phyloP scores from a whole-genome alignment of 2,797 vertebrate genomes.

The Gallinago nigripennis region DNA sequence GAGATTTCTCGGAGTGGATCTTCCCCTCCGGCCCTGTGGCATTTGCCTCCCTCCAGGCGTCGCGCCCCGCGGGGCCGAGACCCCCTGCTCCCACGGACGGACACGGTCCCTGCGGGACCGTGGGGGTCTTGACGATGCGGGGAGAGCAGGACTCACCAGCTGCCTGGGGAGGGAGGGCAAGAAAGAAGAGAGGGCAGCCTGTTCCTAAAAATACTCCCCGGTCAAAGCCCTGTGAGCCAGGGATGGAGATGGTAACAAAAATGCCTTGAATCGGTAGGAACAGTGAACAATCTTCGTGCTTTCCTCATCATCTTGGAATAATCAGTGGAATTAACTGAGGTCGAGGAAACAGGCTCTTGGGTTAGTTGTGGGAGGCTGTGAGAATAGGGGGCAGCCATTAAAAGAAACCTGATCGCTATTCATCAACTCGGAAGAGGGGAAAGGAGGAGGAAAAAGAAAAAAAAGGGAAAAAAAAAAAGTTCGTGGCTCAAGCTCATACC shows the following conservation, averaged over 20 bases:
- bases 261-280: conserved; percentile 34
- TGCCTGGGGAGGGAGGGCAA: neutral
- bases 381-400: conserved; percentile 91
- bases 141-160: neutral
- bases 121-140: neutral
- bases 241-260: conserved; percentile 13
- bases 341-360: conserved; percentile 85
- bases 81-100: neutral
- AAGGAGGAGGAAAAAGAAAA: neutral
- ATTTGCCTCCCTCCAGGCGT: fast-evolving
- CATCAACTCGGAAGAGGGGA: conserved; percentile 80
- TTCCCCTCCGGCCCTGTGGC: neutral
- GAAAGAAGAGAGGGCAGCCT: neutral
- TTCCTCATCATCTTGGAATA: conserved; percentile 89
- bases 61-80: neutral
- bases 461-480: neutral
- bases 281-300: conserved; percentile 36
- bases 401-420: conserved; percentile 90
- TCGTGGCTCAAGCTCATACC: conserved; percentile 77
- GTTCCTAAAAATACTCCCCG: neutral
- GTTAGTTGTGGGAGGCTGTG: conserved; percentile 91
- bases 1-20: neutral
- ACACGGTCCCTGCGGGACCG: neutral
- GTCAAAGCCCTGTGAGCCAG: neutral
- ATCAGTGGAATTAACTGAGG: conserved; percentile 92